These are phyloP conservation scores for Musca domestica DNA, from an alignment of 1,140 invertebrate genomes.

Conservation along the genomic window DNA sequence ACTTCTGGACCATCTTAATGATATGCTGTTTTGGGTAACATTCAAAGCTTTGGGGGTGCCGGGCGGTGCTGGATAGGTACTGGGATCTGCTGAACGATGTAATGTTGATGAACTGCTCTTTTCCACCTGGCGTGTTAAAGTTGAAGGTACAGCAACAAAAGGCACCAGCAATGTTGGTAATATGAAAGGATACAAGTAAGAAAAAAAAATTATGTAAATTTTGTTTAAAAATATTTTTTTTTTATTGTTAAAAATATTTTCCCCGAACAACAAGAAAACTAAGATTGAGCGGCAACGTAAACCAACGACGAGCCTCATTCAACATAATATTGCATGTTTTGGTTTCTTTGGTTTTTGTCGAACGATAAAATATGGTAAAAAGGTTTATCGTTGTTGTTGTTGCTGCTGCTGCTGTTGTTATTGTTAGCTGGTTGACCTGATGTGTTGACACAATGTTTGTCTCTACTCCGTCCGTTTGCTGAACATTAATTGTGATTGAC, in stretches of 20 bases:
- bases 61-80: constrained; percentile 76
- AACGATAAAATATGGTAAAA: background rate
- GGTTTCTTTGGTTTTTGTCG: background rate
- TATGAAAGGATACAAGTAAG: background rate
- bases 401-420: no score
- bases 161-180: background rate
- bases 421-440: no score
- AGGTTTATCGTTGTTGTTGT: background rate
- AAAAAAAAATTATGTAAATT: background rate
- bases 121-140: constrained; percentile 52
- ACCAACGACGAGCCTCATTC: no score
- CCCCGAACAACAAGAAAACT: background rate
- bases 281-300: background rate
- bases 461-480: no score
- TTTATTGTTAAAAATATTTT: no score
- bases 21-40: constrained; percentile 73
- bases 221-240: no score
- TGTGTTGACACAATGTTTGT: no score
- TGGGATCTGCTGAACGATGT: constrained; percentile 73
- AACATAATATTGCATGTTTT: constrained; percentile 8
- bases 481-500: constrained; percentile 10
- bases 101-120: constrained; percentile 62
- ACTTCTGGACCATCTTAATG: constrained; percentile 75
- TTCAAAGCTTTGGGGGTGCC: constrained; percentile 71
- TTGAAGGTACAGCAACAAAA: background rate